phyloP scores from a whole-genome alignment of 2,113 vertebrate genomes.

The Rallus limicola region DNA sequence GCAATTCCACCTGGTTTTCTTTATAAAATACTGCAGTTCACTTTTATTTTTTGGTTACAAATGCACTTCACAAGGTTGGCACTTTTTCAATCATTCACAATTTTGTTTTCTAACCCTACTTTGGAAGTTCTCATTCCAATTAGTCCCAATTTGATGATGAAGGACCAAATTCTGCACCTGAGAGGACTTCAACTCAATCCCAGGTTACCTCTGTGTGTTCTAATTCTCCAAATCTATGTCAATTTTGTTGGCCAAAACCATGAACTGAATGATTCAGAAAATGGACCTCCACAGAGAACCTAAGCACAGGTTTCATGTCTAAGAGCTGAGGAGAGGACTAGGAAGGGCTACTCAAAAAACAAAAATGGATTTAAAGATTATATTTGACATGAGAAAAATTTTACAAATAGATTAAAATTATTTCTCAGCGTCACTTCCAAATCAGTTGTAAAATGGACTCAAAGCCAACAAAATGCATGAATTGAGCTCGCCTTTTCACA shows the following conservation, averaged over 20 bases:
- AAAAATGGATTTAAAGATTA: neutral
- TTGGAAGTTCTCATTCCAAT: neutral
- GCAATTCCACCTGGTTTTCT: neutral
- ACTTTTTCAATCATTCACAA: neutral
- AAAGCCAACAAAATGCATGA: neutral
- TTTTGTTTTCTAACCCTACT: neutral
- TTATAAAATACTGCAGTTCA: neutral
- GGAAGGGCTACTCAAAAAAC: neutral
- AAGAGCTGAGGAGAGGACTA: neutral
- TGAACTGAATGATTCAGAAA: neutral
- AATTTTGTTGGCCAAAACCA: neutral
- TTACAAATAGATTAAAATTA: neutral
- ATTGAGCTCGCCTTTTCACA: neutral
- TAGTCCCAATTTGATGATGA: neutral
- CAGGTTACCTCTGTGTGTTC: neutral
- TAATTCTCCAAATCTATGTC: neutral
- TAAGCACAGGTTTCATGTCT: neutral
- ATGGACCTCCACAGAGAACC: neutral
- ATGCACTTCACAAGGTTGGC: rapidly evolving
- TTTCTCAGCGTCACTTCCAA: neutral
- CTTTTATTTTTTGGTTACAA: neutral
- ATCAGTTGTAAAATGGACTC: neutral
- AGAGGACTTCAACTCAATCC: neutral
- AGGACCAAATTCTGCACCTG: neutral
- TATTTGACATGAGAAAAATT: neutral